These are phyloP conservation scores for Chrysogorgia sp. DNA, from an alignment of 92 coral and sea anemone species.

Conservation along the genomic window DNA sequence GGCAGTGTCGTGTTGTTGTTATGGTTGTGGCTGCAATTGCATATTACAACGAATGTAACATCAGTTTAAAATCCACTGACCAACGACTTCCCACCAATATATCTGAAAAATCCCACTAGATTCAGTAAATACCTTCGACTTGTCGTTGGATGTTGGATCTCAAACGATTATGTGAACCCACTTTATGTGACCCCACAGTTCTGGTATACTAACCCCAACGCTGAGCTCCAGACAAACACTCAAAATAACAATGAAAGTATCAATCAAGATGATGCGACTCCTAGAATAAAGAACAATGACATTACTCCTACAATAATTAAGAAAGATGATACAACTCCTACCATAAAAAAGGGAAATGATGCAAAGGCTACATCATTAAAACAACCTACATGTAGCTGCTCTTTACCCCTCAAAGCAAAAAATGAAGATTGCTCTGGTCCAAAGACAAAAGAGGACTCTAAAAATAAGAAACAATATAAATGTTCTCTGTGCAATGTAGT, in stretches of 20 bases:
- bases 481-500: not conserved
- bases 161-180: slow-evolving; percentile 4
- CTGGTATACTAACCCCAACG: not conserved
- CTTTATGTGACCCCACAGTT: not conserved
- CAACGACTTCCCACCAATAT: not conserved
- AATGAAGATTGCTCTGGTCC: too few species aligned
- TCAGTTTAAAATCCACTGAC: not conserved
- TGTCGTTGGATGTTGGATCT: slow-evolving; percentile 2
- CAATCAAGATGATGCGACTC: not conserved
- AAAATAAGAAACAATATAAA: too few species aligned
- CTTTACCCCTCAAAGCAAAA: not conserved
- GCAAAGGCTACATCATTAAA: too few species aligned
- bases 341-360: too few species aligned
- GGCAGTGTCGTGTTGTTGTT: slow-evolving; percentile 12
- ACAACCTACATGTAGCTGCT: too few species aligned
- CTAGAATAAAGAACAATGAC: not conserved
- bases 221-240: not conserved
- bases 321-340: too few species aligned
- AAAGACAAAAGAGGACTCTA: too few species aligned
- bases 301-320: not conserved
- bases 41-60: not conserved
- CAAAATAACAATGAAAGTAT: not conserved
- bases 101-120: not conserved
- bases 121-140: slow-evolving; percentile 4
- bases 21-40: slow-evolving; percentile 4